Base-by-base conservation (phyloP, 2,113 vertebrate genomes). In the Dipodomys merriami region DNA sequence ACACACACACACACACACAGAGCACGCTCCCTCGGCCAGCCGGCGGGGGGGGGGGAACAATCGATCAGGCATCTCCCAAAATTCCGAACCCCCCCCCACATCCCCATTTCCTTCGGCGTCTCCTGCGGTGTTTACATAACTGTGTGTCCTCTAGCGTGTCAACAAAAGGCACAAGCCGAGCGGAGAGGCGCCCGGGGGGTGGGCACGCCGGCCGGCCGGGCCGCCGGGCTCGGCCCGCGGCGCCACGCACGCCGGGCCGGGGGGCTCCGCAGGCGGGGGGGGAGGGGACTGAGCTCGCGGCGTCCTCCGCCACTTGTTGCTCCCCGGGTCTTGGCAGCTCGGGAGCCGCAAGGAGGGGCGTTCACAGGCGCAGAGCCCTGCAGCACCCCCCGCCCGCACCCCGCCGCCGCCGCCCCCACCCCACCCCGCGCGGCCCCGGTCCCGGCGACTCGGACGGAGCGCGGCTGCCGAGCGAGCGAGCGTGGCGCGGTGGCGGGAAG, bases 71-170 rank as follows among this genome's bases (percentile, higher is more conserved):
- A 35, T 33, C 65, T 84, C 73, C 76, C 74, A 30, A 89, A 90
- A 16, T 57, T 16, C 33, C 72, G 67, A 68, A 92, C 44, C 90
- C 83, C 71, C 68, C 29, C 44, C 73, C 81, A 49, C 57, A 89
- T 33, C 83, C 90, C 89, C 46, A 30, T 74, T 91, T 74, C 87
- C 91, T 83, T 83, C 91, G 65, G 88, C 90, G 78, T 94, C 86
- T 97, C 94, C 95, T 95, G 97, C 90, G 83, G 96, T 97, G 97
- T 97, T 97, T 97, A 97, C 95, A 96, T 97, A 97, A 97, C 96
- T 96, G 96, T 90, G 92, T 96, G 97, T 97, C 96, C 96, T 96
- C 96, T 95, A 91, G 91, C 93, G 95, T 96, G 97, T 97, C 96
- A 97, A 97, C 97, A 97, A 96, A 97, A 96, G 97, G 83, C 96